A percentile compares a stretch with the other conserved stretches of the same genome.
phyloP scores from a whole-genome alignment of 1,140 invertebrate genomes.

The Drosophila biarmipes region DNA sequence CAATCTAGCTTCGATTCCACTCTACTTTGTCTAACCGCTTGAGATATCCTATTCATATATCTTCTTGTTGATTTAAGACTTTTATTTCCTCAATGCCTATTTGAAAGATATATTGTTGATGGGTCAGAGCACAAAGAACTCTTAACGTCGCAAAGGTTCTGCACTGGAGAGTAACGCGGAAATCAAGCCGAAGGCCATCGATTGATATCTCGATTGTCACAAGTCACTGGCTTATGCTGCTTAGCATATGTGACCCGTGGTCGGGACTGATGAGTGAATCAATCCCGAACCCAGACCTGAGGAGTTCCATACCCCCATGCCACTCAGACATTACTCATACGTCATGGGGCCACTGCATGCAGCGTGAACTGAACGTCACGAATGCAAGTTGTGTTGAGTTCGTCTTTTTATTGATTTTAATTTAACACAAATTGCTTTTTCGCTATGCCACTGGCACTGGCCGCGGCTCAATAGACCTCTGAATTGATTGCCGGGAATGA shows the following conservation, averaged over 20 bases:
- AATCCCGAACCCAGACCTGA: slow-evolving; percentile 11
- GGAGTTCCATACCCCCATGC: slow-evolving; percentile 7
- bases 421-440: slow-evolving; percentile 70
- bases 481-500: slow-evolving; percentile 30
- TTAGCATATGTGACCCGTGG: slow-evolving; percentile 2
- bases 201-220: slow-evolving; percentile 2
- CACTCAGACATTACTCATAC: slow-evolving; percentile 37
- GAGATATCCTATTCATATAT: neutral
- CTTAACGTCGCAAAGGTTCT: neutral
- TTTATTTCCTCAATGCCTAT: neutral
- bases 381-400: slow-evolving; percentile 24
- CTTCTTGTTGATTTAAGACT: neutral
- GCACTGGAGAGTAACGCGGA: slow-evolving; percentile 1
- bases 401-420: slow-evolving; percentile 76
- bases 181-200: neutral
- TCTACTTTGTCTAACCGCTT: neutral
- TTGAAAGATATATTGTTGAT: neutral
- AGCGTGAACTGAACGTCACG: slow-evolving; percentile 23
- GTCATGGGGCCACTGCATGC: slow-evolving; percentile 26
- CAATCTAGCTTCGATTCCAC: neutral
- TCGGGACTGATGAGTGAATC: slow-evolving; percentile 3
- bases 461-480: slow-evolving; percentile 22
- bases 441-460: slow-evolving; percentile 24
- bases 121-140: neutral
- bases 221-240: slow-evolving; percentile 2